Base-by-base conservation (phyloP, 2,113 vertebrate genomes). In the Globicephala melas region DNA sequence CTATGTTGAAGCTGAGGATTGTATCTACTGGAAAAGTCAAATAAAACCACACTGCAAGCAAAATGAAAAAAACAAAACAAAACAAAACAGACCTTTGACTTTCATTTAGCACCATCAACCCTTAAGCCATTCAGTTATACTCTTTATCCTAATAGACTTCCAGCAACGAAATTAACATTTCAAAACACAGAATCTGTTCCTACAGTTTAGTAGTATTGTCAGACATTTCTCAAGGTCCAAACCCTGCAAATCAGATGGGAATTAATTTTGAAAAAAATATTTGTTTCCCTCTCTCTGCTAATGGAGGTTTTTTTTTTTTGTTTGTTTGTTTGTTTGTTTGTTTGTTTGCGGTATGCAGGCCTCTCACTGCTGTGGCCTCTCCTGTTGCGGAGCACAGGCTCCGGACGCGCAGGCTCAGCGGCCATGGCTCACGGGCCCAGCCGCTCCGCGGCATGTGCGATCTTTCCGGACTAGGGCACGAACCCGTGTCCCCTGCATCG, bases 131-230 rank as follows among this genome's bases (percentile, higher is more conserved):
- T 84, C 67, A 38, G 55, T 82, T 93, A 89, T 15, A 73, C 8
- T 53, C 28, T 83, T 81, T 91, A 9, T 6, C 67, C 44, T 63
- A 79, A 50, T 31, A 81, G 79, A 3, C 12, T 91, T 95, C 55
- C 33, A 83, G 44, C 14, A 95, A 95, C 55, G 23, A 93, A 93
- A 93, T 73, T 36, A 63, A 44, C 82, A 89, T 96, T 97, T 93
- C 47, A 91, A 95, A 94, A 50, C 44, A 44, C 13, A 67, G 28
- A 53, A 95, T 20, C 8, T 26, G 17, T 31, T 74, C 60, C 33
- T 82, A 85, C 5, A 55, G 21, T 68, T 94, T 62, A 76, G 21
- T 14, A 71, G 18, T 23, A 65, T 74, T 95, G 47, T 91, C 60
- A 94, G 74, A 60, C 4, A 28, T 65, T 94, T 89, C 79, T 83